These are phyloP conservation scores for Calosoma granatense DNA, from an alignment of 1,140 invertebrate genomes.

Conservation along the genomic window DNA sequence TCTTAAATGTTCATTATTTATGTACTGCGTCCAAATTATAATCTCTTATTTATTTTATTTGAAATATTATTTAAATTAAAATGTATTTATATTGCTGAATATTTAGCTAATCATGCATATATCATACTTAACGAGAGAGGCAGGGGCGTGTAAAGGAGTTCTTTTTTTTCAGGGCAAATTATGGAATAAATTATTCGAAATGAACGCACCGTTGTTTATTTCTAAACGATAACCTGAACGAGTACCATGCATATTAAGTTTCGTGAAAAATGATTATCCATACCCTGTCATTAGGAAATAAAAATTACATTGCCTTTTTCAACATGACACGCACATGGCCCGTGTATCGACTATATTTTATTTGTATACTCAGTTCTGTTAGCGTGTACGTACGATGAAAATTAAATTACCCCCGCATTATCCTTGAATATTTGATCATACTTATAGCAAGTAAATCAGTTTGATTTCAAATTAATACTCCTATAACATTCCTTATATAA, in stretches of 20 bases:
- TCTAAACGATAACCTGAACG: constrained; percentile 1
- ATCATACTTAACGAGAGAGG: too few species aligned
- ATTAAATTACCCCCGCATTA: constrained; percentile 1
- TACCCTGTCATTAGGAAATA: constrained; percentile 8
- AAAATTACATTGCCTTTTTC: constrained; percentile 6
- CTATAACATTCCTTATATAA: too few species aligned
- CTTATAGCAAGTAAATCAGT: too few species aligned
- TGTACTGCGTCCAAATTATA: too few species aligned
- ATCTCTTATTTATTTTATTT: too few species aligned
- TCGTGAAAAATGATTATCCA: constrained; percentile 6
- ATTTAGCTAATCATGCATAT: too few species aligned
- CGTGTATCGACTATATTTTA: not conserved
- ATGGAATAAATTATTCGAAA: not conserved
- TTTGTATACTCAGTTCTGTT: not conserved
- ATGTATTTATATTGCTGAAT: too few species aligned
- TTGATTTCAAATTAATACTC: too few species aligned
- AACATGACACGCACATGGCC: not conserved
- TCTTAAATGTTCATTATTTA: too few species aligned
- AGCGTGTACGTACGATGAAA: not conserved
- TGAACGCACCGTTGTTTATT: not conserved
- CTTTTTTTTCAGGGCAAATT: not conserved
- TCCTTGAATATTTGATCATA: not conserved
- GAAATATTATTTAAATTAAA: too few species aligned
- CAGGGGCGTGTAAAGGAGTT: not conserved
- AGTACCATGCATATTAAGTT: not conserved